Evolutionary conservation across 2,113 vertebrate genomes (phyloP).

Genomic region (Ptilorrhoa leucosticta): DNA sequence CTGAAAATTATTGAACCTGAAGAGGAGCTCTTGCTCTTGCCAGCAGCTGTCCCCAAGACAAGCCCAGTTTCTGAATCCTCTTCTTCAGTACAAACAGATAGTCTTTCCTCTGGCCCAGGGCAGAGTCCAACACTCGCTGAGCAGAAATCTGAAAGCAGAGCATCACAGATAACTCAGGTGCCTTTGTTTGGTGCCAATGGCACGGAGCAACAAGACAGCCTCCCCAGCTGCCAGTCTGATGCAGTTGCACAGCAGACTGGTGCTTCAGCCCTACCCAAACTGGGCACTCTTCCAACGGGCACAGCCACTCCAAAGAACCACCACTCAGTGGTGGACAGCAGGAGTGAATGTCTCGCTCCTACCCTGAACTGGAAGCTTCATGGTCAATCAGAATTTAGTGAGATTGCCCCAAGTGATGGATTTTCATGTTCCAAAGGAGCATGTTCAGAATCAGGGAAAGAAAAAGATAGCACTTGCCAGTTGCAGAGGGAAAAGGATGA

Average conservation of each 20-base stretch:
- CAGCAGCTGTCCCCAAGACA: neutral
- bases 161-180: neutral
- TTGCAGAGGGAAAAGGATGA: neutral
- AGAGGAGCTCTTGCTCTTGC: conserved; percentile 67
- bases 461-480: neutral
- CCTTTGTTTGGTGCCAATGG: neutral
- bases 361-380: conserved; percentile 28
- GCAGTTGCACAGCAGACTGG: neutral
- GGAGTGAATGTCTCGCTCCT: neutral
- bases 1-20: conserved; percentile 87
- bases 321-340: neutral
- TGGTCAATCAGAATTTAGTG: neutral
- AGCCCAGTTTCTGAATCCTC: neutral
- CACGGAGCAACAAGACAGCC: neutral
- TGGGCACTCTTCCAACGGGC: neutral
- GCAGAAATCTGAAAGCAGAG: neutral
- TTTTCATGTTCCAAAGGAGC: neutral
- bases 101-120: neutral
- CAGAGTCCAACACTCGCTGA: neutral
- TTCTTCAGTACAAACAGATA: neutral
- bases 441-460: neutral
- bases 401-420: neutral
- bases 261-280: neutral
- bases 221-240: neutral
- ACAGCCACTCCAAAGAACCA: neutral